phyloP scores from a whole-genome alignment of 2,797 vertebrate species.

The Phataginus tricuspis region DNA sequence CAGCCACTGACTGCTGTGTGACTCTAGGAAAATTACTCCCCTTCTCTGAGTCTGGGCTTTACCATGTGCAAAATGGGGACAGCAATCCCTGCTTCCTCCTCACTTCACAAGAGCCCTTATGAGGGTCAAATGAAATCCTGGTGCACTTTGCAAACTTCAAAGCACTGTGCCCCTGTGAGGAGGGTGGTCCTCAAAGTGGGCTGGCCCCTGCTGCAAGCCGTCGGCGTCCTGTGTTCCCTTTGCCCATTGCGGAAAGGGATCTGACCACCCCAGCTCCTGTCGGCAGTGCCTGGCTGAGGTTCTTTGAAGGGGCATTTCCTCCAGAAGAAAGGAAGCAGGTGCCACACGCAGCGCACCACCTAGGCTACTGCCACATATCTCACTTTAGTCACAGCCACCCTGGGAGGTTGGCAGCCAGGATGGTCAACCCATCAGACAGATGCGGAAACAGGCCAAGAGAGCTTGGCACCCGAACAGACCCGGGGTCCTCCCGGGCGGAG shows the following conservation, averaged over 20 bases:
- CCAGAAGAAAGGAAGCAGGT: accelerated
- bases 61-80: neutral
- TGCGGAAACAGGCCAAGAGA: neutral
- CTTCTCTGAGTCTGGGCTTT: neutral
- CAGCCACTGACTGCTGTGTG: neutral
- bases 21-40: neutral
- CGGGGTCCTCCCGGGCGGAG: neutral
- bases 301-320: accelerated
- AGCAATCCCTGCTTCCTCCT: neutral
- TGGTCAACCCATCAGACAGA: neutral
- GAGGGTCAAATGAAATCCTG: neutral
- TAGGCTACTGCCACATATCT: neutral
- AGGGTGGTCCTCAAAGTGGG: neutral
- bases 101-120: neutral
- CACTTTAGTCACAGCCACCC: neutral
- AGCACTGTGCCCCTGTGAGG: neutral
- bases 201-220: neutral
- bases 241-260: neutral
- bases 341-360: neutral
- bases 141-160: neutral
- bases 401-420: neutral
- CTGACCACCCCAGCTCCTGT: neutral
- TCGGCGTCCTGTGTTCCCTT: neutral
- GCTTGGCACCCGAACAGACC: neutral
- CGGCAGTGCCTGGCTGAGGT: neutral